Base-by-base conservation (phyloP, 2,888 invertebrate species). In the Erebia aethiops region DNA sequence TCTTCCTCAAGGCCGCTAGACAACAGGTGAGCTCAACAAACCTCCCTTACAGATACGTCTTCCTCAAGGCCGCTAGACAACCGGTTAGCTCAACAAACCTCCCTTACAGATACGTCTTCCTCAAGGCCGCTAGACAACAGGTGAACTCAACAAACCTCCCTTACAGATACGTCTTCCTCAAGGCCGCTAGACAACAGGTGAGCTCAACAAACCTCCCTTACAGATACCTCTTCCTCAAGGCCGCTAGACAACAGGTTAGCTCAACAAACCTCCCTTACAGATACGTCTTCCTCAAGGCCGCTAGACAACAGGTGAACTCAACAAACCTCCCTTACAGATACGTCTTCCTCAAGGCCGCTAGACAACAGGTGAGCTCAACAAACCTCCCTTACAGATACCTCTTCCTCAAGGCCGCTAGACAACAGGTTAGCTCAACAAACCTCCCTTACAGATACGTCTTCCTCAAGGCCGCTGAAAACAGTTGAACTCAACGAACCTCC, bases 141-240 rank as follows among this genome's bases (percentile, higher is more conserved):
- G 51, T 51, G 14, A 51, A n/a, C 43, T 43, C 43, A 43, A 10
- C 1, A 2, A 43, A 43, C 43, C 43, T 43, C 9, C 43, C 3
- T 43, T 43, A 51, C 51, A 14, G 5, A 13, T n/a, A 97, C 0
- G 82, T 85, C 1, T 93, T 93, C 85, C 84, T 92, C 21, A 91
- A 92, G 70, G 92, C 93, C 0, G 87, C 92, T 0, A 81, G 78
- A 9, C 90, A 91, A 76, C 92, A 92, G 89, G 92, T 90, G 43
- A 11, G 43, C 43, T 11, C 43, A 43, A 43, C 11, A 3, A 43
- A 43, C 43, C 43, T 43, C 43, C 11, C 1, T 11, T 43, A 43
- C 35, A 43, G 43, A 10, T 43, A 51, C 14, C 1, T 2, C 14
- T 51, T 51, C 51, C 51, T 51, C 51, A n/a, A n/a, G 51, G 51